phyloP scores from a whole-genome alignment of 2,113 vertebrate species.

The Podocnemis expansa region DNA sequence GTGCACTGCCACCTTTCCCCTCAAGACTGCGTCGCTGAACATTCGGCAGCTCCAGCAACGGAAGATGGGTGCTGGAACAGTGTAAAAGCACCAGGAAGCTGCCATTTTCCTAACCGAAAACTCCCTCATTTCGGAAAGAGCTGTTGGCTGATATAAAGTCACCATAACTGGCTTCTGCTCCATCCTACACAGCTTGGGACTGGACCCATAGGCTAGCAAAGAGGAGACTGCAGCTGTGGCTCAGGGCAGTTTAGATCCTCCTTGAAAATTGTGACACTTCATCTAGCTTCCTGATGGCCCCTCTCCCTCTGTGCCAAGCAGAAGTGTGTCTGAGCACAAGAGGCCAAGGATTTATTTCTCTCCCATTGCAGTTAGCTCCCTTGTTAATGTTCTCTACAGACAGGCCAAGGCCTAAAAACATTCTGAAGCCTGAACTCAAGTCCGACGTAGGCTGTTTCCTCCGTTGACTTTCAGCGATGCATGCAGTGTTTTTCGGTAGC shows the following conservation, averaged over 20 bases:
- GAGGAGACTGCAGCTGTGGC: not conserved
- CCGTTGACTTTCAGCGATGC: fast-evolving
- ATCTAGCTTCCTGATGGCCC: not conserved
- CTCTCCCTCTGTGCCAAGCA: fast-evolving
- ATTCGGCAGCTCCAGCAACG: fast-evolving
- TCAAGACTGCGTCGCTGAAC: not conserved
- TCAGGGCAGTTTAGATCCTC: fast-evolving
- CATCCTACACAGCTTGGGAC: fast-evolving
- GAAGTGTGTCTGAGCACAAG: fast-evolving
- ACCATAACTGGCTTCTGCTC: not conserved
- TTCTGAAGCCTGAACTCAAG: fast-evolving
- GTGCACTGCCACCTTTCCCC: not conserved
- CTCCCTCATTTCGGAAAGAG: not conserved
- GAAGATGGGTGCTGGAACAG: not conserved
- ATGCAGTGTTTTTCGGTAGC: fast-evolving
- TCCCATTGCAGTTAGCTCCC: fast-evolving
- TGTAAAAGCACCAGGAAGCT: fast-evolving
- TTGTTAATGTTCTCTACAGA: fast-evolving
- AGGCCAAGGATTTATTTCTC: fast-evolving
- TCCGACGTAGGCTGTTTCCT: fast-evolving
- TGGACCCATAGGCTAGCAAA: not conserved
- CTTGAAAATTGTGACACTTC: not conserved
- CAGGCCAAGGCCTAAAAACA: fast-evolving
- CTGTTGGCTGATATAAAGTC: fast-evolving
- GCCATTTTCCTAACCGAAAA: not conserved